Conservation (phyloP, 1,140 invertebrate genomes). For the Eupristina koningsbergeri region DNA sequence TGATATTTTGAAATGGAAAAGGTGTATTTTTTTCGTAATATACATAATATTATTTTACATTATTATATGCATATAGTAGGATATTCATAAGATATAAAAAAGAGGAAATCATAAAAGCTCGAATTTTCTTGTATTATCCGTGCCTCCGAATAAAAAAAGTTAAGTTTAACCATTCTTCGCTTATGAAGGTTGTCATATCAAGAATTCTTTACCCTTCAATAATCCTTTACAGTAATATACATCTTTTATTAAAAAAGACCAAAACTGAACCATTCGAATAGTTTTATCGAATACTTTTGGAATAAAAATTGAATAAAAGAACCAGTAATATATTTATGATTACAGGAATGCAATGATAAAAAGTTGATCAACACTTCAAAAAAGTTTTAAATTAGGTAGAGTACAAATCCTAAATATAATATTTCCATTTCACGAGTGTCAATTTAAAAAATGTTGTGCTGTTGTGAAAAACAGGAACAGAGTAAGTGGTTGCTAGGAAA, state of each 20-base stretch:
- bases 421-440: no score
- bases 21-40: no score
- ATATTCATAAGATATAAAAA: constrained; percentile 11
- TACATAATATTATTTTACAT: no score
- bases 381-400: no score
- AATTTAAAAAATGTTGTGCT: no score
- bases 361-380: no score
- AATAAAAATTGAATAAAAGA: no score
- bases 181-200: not conserved
- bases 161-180: not conserved
- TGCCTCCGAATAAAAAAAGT: not conserved
- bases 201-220: not conserved
- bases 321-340: no score
- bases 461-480: not conserved
- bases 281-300: no score
- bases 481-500: not conserved
- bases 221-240: not conserved
- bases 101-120: not conserved
- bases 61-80: not conserved
- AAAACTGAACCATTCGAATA: not conserved
- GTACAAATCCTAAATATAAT: no score
- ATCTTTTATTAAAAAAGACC: not conserved
- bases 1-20: no score
- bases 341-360: no score
- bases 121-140: not conserved